Conservation (phyloP, 2,113 vertebrate genomes). For the Odobenus rosmarus region DNA sequence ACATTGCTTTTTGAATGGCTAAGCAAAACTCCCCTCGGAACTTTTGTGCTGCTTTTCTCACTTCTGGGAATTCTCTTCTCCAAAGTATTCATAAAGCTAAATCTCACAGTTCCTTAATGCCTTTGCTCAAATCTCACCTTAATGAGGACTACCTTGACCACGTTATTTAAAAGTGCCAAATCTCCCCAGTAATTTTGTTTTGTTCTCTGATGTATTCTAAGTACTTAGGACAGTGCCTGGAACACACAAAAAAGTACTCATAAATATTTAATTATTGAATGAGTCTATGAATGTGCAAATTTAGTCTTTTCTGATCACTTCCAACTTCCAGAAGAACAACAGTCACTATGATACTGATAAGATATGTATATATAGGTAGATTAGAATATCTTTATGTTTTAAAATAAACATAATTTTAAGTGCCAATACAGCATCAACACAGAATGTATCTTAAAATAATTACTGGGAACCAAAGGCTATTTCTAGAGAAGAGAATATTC, state of each 20-base stretch:
- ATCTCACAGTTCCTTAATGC: neutral
- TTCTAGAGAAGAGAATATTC: constrained; percentile 49
- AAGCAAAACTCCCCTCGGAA: neutral
- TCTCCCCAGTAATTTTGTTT: neutral
- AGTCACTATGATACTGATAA: neutral
- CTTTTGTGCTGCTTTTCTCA: neutral
- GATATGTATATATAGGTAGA: neutral
- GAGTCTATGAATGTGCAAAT: constrained; percentile 28
- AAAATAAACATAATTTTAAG: constrained; percentile 49
- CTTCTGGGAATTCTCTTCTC: neutral
- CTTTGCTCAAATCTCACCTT: neutral
- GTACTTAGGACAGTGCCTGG: neutral
- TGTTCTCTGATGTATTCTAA: constrained; percentile 21
- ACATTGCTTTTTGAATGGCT: neutral
- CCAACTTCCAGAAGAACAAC: neutral
- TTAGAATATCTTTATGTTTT: constrained; percentile 2
- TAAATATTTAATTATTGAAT: constrained; percentile 49
- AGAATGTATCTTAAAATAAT: constrained; percentile 33
- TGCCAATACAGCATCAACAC: constrained; percentile 8
- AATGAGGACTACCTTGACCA: neutral
- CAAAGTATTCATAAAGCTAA: neutral
- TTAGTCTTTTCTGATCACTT: constrained; percentile 20
- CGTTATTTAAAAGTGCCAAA: neutral
- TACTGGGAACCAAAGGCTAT: neutral
- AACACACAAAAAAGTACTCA: neutral